Evolutionary conservation across 2,888 invertebrate species (phyloP).

Genomic region (Gymnoscelis rufifasciata): DNA sequence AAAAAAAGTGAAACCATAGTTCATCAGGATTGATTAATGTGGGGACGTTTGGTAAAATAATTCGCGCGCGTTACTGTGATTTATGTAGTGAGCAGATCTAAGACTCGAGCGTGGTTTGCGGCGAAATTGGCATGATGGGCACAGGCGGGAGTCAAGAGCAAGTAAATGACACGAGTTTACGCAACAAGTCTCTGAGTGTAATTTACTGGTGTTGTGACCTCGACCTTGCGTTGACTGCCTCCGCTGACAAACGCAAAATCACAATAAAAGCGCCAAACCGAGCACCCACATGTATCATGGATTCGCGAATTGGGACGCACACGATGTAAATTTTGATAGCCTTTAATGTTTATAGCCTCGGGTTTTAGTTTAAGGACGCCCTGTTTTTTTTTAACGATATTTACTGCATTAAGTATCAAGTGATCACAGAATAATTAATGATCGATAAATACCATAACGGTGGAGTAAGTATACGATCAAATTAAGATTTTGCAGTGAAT

Average conservation of each 20-base stretch:
- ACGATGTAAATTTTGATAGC: constrained; percentile 67
- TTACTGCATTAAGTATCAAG: constrained; percentile 45
- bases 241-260: constrained; percentile 56
- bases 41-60: constrained; percentile 40
- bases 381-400: constrained; percentile 49
- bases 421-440: constrained; percentile 51
- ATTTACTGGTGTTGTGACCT: constrained; percentile 55
- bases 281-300: constrained; percentile 63
- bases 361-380: constrained; percentile 66
- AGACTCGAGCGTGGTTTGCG: constrained; percentile 19
- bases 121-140: constrained; percentile 18
- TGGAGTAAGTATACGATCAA: constrained; percentile 27
- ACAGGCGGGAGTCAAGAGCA: constrained; percentile 26
- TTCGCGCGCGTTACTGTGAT: constrained; percentile 38
- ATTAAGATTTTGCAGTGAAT: constrained; percentile 8
- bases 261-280: constrained; percentile 47
- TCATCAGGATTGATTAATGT: constrained; percentile 51
- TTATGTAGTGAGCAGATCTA: constrained; percentile 29
- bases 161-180: constrained; percentile 48
- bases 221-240: constrained; percentile 66
- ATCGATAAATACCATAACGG: constrained; percentile 40
- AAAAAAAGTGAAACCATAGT: constrained; percentile 52
- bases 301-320: constrained; percentile 65
- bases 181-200: constrained; percentile 54
- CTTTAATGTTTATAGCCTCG: constrained; percentile 65